Evolutionary conservation across 2,888 invertebrate species (phyloP).

Genomic region (Tachina fera): DNA sequence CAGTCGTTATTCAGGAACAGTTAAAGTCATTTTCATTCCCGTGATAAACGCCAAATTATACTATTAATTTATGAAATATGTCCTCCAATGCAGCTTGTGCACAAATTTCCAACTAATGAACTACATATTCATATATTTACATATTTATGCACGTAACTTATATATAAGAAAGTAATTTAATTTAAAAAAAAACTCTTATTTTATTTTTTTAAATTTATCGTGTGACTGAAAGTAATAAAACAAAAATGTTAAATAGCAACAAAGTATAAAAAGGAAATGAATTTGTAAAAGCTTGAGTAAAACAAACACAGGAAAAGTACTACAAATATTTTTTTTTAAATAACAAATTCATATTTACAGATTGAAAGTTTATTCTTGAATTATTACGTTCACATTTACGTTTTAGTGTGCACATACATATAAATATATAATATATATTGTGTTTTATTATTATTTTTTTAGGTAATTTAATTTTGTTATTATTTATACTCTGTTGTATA

Average conservation of each 20-base stretch:
- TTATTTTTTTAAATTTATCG: background rate
- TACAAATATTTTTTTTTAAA: slow-evolving; percentile 19
- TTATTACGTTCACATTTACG: background rate
- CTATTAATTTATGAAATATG: too few species aligned
- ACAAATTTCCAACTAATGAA: too few species aligned
- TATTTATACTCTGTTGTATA: slow-evolving; percentile 38
- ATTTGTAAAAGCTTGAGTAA: slow-evolving; percentile 16
- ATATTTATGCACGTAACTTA: too few species aligned
- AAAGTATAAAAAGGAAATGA: background rate
- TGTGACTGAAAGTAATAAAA: slow-evolving; percentile 38
- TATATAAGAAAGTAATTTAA: slow-evolving; percentile 24
- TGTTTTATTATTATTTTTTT: background rate
- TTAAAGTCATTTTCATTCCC: too few species aligned
- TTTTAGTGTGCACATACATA: background rate
- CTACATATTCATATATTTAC: too few species aligned
- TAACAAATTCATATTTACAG: slow-evolving; percentile 53
- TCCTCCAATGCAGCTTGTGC: too few species aligned
- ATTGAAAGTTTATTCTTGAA: slow-evolving; percentile 30
- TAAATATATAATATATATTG: background rate
- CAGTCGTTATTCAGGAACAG: too few species aligned
- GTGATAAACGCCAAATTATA: too few species aligned
- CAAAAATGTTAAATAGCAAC: slow-evolving; percentile 9
- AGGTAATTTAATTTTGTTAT: slow-evolving; percentile 13
- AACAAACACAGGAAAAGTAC: slow-evolving; percentile 1
- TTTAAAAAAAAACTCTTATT: slow-evolving; percentile 5